phyloP scores from a whole-genome alignment of 2,888 invertebrate genomes.

The Callimorpha dominula region DNA sequence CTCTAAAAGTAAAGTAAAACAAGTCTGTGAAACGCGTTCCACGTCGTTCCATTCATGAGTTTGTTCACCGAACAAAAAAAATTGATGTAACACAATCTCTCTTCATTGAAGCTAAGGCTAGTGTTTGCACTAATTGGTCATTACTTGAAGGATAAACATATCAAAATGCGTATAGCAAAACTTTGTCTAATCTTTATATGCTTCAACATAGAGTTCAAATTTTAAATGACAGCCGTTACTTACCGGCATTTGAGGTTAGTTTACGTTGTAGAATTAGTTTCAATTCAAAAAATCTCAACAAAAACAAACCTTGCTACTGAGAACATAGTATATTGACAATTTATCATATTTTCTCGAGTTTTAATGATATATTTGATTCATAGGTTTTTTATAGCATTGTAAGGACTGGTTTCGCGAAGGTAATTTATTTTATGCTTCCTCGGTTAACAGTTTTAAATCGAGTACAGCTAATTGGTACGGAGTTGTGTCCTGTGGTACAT shows the following conservation, averaged over 20 bases:
- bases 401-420: conserved; percentile 42
- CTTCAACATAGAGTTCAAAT: conserved; percentile 40
- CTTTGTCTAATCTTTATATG: conserved; percentile 17
- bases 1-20: conserved; percentile 27
- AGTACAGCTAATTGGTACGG: conserved; percentile 50
- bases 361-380: conserved; percentile 73
- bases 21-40: conserved; percentile 48
- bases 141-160: conserved; percentile 51
- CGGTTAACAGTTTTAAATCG: conserved; percentile 51
- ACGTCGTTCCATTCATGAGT: conserved; percentile 59
- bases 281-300: conserved; percentile 68
- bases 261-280: conserved; percentile 39
- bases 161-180: conserved; percentile 29
- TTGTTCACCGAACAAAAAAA: conserved; percentile 53
- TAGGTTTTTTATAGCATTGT: conserved; percentile 1
- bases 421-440: conserved; percentile 55
- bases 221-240: conserved; percentile 13
- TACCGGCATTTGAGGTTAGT: conserved; percentile 11
- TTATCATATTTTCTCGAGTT: conserved; percentile 74
- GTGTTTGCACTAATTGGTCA: conserved; percentile 74
- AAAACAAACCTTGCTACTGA: conserved; percentile 60
- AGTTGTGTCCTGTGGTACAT: not conserved
- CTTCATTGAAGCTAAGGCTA: conserved; percentile 67
- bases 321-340: conserved; percentile 64
- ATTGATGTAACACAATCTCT: conserved; percentile 55